These are phyloP conservation scores for Gobio gobio DNA, from an alignment of 2,113 vertebrate species.

Conservation along the genomic window DNA sequence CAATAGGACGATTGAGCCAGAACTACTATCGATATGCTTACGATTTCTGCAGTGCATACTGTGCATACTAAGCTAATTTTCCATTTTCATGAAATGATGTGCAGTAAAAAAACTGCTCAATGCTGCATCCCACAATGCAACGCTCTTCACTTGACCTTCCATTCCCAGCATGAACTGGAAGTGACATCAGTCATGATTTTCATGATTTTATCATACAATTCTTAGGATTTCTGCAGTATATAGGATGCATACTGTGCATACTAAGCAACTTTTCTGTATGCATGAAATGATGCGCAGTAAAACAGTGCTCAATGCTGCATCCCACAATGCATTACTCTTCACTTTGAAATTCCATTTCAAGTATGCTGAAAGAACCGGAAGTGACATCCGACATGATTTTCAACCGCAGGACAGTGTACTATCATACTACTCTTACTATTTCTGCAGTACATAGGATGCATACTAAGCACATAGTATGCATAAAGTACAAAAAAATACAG, in stretches of 20 bases:
- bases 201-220: neutral
- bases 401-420: neutral
- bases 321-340: neutral
- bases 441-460: no score
- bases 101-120: no score
- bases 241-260: neutral
- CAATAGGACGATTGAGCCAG: no score
- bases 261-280: neutral
- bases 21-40: no score
- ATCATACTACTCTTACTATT: neutral
- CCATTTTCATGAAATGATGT: no score
- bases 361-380: neutral
- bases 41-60: no score
- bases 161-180: no score
- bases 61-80: no score
- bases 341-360: neutral
- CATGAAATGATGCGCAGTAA: neutral
- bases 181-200: no score
- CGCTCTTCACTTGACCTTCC: neutral
- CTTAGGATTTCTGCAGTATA: neutral
- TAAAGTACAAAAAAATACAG: no score
- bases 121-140: neutral
- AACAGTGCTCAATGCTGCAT: neutral
- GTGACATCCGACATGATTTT: neutral
- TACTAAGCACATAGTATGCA: neutral